These are phyloP conservation scores for Caerostris extrusa DNA, from an alignment of 1,140 invertebrate species.

Conservation along the genomic window DNA sequence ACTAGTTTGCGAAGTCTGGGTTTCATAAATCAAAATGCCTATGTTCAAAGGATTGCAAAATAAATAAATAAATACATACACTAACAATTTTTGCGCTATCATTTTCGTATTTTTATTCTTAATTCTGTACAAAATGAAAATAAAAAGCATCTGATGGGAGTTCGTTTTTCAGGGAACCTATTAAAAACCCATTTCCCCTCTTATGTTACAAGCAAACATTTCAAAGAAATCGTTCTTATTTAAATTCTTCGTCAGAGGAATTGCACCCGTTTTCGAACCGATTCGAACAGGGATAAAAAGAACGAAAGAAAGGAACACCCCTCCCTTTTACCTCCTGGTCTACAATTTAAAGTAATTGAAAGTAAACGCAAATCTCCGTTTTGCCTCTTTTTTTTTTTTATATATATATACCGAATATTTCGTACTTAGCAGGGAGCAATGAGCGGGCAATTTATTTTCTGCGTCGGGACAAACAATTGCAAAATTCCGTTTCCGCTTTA, in stretches of 20 bases:
- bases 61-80: too few relatives aligned
- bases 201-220: background rate
- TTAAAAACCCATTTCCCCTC: background rate
- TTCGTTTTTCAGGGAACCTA: background rate
- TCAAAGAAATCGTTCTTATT: background rate
- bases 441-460: background rate
- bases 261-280: background rate
- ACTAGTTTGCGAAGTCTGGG: too few relatives aligned
- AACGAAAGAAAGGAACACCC: background rate
- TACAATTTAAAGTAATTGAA: background rate
- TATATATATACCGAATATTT: background rate
- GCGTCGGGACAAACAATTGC: background rate
- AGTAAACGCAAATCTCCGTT: constrained; percentile 5
- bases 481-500: background rate
- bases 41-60: too few relatives aligned
- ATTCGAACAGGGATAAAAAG: background rate
- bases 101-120: too few relatives aligned
- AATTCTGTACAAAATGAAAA: too few relatives aligned
- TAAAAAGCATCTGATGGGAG: background rate
- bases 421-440: background rate
- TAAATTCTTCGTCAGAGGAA: background rate
- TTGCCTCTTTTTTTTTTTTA: background rate
- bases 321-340: background rate
- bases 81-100: too few relatives aligned
- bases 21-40: too few relatives aligned